Evolutionary conservation across 2,113 vertebrate genomes (phyloP), one percentile per base, ranked within the genome.

Genomic region (Esox niger): DNA sequence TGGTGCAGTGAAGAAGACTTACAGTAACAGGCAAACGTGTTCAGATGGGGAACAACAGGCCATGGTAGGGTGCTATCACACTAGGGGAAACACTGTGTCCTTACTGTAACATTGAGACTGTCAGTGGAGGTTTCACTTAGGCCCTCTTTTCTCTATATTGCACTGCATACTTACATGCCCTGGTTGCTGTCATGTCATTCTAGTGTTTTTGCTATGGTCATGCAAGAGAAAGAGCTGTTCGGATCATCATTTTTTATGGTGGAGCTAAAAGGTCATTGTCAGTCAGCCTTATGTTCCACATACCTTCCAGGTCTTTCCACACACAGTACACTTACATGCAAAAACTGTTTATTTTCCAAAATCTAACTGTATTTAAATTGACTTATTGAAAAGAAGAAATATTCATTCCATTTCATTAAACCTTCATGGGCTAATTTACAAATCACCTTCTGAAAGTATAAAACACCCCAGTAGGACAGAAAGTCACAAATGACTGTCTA

Each of bases 391-490:
- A 52, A 52, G 20, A 52, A 21, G n/a, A 23, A 43, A 43, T n/a
- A 43, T 52, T 2, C 47, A 49, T 38, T 38, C 35, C 35, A 43
- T 43, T 10, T 43, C 38, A 43, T 43, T 15, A 43, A 10, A 43
- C 38, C 15, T 43, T 43, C 17, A 10, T 43, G 38, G 15, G 3
- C 38, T 52, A 52, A 52, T 21, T 52, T 2, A 52, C 47, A 23
- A 23, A 23, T 23, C 4, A 52, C 47, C 47, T 52, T 9, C n/a
- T 52, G n/a, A 5, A n/a, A 1, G 47, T 54, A 69, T 64, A 58
- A 71, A n/a, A 74, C 30, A 72, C n/a, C 29, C 30, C 66, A 57
- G 70, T 77, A 78, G 69, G 78, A 60, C 80, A 76, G 79, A 70
- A 81, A 72, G 71, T 79, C 56, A 73, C 15, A 4, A 71, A 32